Evolutionary conservation across 2,888 invertebrate species (phyloP).

Genomic region (Apodemia duryi): DNA sequence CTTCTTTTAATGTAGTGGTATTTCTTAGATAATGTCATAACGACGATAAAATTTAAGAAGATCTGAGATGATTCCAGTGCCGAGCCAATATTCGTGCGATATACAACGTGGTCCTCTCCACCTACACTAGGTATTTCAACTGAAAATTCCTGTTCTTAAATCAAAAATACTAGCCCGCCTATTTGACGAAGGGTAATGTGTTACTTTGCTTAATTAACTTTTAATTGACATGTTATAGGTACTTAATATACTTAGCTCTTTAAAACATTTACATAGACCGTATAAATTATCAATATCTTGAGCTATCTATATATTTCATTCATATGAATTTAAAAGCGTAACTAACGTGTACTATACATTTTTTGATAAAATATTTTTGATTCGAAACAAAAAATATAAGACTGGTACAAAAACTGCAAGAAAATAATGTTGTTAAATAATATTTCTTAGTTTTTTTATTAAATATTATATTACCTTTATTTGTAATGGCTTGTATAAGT

Average conservation of each 20-base stretch:
- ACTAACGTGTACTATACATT: not conserved
- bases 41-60: too few relatives aligned
- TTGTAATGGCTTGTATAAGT: conserved; percentile 18
- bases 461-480: conserved; percentile 12
- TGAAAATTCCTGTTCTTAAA: conserved; percentile 8
- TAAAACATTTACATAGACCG: conserved; percentile 5
- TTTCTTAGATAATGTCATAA: not conserved
- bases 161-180: conserved; percentile 45
- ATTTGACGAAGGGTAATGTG: conserved; percentile 9
- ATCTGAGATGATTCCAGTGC: not conserved
- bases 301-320: not conserved
- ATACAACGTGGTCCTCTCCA: conserved; percentile 14
- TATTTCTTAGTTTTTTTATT: conserved; percentile 16
- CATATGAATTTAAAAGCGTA: conserved; percentile 5
- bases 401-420: not conserved
- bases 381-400: not conserved
- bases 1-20: not conserved
- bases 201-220: conserved; percentile 14
- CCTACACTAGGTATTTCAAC: conserved; percentile 9
- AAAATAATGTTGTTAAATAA: conserved; percentile 16
- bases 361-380: conserved; percentile 18
- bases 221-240: conserved; percentile 21
- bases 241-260: conserved; percentile 13
- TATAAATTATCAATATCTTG: conserved; percentile 9
- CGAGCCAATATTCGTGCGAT: conserved; percentile 6